Evolutionary conservation across 2,888 invertebrate species (phyloP).

Genomic region (Leptinotarsa juncta): DNA sequence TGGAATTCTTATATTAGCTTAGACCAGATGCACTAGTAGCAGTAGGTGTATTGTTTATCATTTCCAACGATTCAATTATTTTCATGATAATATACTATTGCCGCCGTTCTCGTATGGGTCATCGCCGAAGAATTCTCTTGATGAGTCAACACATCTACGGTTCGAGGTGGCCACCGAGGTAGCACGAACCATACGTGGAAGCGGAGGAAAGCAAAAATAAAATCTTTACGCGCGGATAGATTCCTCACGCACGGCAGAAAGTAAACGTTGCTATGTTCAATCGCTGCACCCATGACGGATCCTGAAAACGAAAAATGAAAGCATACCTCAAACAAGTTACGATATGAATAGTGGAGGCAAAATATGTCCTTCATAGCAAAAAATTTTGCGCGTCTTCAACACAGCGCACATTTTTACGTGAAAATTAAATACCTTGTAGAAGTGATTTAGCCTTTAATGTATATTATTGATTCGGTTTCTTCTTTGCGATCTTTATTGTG

Average conservation of each 20-base stretch:
- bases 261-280: not conserved
- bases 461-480: no score
- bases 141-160: constrained; percentile 7
- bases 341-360: no score
- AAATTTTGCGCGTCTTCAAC: no score
- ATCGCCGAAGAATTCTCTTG: constrained; percentile 11
- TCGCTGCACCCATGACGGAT: not conserved
- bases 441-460: no score
- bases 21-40: not conserved
- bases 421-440: no score
- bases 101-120: not conserved
- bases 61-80: not conserved
- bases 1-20: not conserved
- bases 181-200: constrained; percentile 20
- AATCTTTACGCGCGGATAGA: not conserved
- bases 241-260: not conserved
- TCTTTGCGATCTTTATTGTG: no score
- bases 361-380: no score
- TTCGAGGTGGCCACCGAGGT: constrained; percentile 3
- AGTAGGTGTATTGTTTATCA: not conserved
- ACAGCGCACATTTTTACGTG: no score
- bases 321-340: not conserved
- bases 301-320: not conserved
- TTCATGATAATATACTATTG: constrained; percentile 11
- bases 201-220: constrained; percentile 4